Evolutionary conservation across 2,888 invertebrate species (phyloP).

Genomic region (Sphaerophoria rueppellii): DNA sequence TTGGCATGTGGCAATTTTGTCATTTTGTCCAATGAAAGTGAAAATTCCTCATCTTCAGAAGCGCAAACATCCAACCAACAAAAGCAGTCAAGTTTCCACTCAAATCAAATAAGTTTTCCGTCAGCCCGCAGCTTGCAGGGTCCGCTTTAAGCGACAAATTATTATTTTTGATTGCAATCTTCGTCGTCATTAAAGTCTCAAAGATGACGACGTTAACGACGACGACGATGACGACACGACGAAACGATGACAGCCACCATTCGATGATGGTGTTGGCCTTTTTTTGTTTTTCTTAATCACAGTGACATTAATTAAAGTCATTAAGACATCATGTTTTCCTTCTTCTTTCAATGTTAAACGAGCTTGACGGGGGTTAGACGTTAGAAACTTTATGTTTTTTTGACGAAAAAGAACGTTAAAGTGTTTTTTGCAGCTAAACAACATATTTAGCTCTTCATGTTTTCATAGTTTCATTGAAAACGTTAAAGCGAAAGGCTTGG

Average conservation of each 20-base stretch:
- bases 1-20: background rate
- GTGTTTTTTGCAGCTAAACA: too few relatives aligned
- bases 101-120: constrained; percentile 57
- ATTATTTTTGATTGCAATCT: constrained; percentile 53
- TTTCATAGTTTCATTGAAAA: too few relatives aligned
- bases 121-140: constrained; percentile 3
- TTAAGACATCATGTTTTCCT: constrained; percentile 23
- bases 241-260: constrained; percentile 7
- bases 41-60: constrained; percentile 24
- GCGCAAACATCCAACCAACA: background rate
- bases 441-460: too few relatives aligned
- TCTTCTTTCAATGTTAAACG: background rate
- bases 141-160: constrained; percentile 46
- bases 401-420: background rate
- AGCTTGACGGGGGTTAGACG: background rate
- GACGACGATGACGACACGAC: background rate
- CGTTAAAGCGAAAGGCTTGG: too few relatives aligned
- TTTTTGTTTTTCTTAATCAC: constrained; percentile 40
- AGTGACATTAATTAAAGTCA: constrained; percentile 65
- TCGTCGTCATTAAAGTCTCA: constrained; percentile 12
- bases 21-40: constrained; percentile 25
- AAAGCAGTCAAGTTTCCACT: constrained; percentile 32
- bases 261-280: constrained; percentile 34
- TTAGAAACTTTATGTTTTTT: background rate
- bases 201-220: constrained; percentile 30